Evolutionary conservation across 2,888 invertebrate genomes (phyloP).

Genomic region (Pseudoips prasinana): DNA sequence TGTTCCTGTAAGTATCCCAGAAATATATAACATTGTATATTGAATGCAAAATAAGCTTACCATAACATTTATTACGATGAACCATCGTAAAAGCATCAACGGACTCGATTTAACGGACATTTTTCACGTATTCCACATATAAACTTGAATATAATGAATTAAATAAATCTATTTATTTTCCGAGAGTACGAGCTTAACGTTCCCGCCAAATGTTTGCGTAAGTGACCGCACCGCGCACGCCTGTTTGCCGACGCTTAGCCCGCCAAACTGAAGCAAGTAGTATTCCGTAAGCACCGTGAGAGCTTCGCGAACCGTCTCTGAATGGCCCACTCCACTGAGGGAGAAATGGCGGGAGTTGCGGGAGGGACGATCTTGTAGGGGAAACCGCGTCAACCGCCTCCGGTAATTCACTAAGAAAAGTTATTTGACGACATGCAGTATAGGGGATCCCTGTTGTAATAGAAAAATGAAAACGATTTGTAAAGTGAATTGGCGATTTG

Average conservation of each 20-base stretch:
- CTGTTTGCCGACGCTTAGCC: constrained; percentile 64
- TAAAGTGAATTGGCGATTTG: constrained; percentile 33
- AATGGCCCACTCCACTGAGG: constrained; percentile 75
- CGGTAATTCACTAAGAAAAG: constrained; percentile 80
- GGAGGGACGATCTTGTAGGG: constrained; percentile 77
- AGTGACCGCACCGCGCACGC: constrained; percentile 51
- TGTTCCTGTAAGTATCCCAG: too few relatives aligned
- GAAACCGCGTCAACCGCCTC: constrained; percentile 76
- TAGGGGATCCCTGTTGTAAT: constrained; percentile 55
- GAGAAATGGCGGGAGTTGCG: constrained; percentile 75
- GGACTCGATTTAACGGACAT: constrained; percentile 46
- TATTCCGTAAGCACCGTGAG: constrained; percentile 56
- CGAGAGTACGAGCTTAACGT: constrained; percentile 44
- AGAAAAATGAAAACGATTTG: constrained; percentile 61
- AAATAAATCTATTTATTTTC: constrained; percentile 24
- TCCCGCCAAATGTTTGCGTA: constrained; percentile 61
- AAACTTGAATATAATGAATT: constrained; percentile 34
- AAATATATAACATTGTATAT: too few relatives aligned
- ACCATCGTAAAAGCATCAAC: constrained; percentile 55
- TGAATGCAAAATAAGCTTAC: constrained; percentile 47
- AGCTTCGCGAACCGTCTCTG: constrained; percentile 78
- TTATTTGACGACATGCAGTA: constrained; percentile 71
- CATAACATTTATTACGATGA: constrained; percentile 58
- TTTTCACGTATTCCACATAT: constrained; percentile 64
- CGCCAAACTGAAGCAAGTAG: constrained; percentile 70